Base-by-base conservation (phyloP, 2,888 invertebrate species). In the Hydropsyche betteni region DNA sequence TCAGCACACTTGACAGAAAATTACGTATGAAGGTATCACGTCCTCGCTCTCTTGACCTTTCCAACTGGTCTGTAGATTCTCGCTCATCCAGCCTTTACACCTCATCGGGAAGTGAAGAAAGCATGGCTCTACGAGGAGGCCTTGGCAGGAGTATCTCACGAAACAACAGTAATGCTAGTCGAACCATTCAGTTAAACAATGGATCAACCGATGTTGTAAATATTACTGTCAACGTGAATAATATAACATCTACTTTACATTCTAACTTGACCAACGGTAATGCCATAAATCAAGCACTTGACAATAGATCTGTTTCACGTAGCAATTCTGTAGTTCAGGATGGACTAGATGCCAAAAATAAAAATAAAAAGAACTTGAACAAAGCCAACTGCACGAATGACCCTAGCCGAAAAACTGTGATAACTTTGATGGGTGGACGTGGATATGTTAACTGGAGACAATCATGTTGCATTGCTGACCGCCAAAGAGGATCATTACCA, bases 381-480 rank as follows among this genome's bases (percentile, higher is more conserved):
- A 83, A 84, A 69, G 80, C 81, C 24, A 74, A 72, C 44, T 73
- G 74, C 68, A 69, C 72, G 2, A 79, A 78, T 38, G 87, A 81
- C 14, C 81, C 86, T 16, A 86, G 86, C 79, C 82, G 86, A 24
- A 85, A 87, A 33, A 96, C 96, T 0, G 92, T 96, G 36, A 90
- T 96, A 61, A 94, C 95, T 0, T 85, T 96, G 72, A 94, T 94
- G 88, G 96, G 96, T 0, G 96, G 96, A 1, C 89, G 95, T 10
- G 96, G 96, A 3, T 97, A 96, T 82, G 91, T 94, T 33, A 94
- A 94, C 85, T 94, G 94, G 92, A 88, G 94, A 75, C 94, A 94
- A 81, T 90, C 92, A 16, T 90, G 91, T 81, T 90, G 91, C 83
- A 87, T 89, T 36, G 86, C 88, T 1, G 90, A 90, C 80, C 86